These are phyloP conservation scores for Smittia sp. DNA, from an alignment of 2,888 invertebrate genomes.

Conservation along the genomic window DNA sequence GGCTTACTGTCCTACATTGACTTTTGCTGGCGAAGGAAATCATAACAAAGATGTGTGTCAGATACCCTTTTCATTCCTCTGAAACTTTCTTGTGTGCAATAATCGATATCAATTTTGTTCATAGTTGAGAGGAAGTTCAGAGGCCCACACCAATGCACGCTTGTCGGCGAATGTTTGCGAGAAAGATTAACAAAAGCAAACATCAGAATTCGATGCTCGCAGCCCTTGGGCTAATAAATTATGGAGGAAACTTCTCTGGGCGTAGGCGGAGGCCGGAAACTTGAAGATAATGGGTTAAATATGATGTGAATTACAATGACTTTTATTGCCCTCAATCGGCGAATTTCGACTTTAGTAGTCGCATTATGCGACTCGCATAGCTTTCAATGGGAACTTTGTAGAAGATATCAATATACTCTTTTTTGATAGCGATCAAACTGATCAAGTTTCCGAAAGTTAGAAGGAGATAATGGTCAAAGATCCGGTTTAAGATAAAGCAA, in stretches of 20 bases:
- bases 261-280: neutral
- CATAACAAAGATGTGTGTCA: conserved; percentile 6
- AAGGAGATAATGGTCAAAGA: no score
- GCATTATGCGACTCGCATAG: no score
- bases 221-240: neutral
- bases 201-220: neutral
- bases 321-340: conserved; percentile 15
- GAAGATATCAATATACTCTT: no score
- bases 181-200: conserved; percentile 9
- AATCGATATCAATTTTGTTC: neutral
- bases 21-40: neutral
- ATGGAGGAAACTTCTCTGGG: neutral
- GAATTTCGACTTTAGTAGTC: neutral
- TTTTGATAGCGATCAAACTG: no score
- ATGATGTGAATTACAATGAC: conserved; percentile 29
- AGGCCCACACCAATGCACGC: neutral
- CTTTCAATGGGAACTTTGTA: no score
- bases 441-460: no score
- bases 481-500: no score
- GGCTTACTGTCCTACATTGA: neutral
- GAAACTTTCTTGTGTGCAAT: neutral
- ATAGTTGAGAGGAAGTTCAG: neutral
- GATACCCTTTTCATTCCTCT: neutral
- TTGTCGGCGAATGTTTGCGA: neutral
- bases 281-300: conserved; percentile 37